Base-by-base conservation (phyloP, 2,797 vertebrate species). In the Ptychadena robeensis region DNA sequence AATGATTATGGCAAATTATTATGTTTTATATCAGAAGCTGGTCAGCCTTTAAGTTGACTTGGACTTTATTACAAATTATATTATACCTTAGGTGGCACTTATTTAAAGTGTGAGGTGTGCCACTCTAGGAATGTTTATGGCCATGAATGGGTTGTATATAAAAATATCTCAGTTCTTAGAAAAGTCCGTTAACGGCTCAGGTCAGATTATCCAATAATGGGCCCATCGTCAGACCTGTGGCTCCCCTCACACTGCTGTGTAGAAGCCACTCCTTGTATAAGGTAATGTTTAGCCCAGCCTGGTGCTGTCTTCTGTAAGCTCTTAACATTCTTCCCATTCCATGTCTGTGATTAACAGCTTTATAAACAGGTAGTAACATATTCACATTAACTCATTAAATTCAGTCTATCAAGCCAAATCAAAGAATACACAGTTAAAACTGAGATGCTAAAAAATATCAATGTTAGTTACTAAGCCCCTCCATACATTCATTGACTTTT, bases 291-390 rank as follows among this genome's bases (percentile, higher is more conserved):
- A 84, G 82, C 82, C 66, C 82, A 38, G 82, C 28, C 53, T 22
- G 40, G 59, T 70, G 68, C 67, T 59, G 66, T 82, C 40, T 70
- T 34, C 35, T 32, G 66, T 38, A 38, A 82, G 44, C 76, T 68
- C 82, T 84, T 84, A 68, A 84, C 82, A 84, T 84, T 84, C 82
- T 38, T 80, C 12, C 63, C 82, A 84, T 84, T 74, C 82, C 82
- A 73, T 32, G 15, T 63, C 61, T 15, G 61, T 66, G 82, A 79
- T 78, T 83, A 83, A 66, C 34, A 72, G 15, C 31, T 28, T 64
- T 35, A 22, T 75, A 57, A 69, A 73, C 77, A 84, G 77, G 82
- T 84, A 84, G 37, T 27, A 69, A 70, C 35, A 35, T 27, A 18
- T 67, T 67, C 32, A 57, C 28, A 30, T 84, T 80, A 84, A 84